A percentile compares a stretch with the other conserved stretches of the same genome.
phyloP scores from a whole-genome alignment of 2,113 vertebrate genomes.

The Macheiramphus alcinus region DNA sequence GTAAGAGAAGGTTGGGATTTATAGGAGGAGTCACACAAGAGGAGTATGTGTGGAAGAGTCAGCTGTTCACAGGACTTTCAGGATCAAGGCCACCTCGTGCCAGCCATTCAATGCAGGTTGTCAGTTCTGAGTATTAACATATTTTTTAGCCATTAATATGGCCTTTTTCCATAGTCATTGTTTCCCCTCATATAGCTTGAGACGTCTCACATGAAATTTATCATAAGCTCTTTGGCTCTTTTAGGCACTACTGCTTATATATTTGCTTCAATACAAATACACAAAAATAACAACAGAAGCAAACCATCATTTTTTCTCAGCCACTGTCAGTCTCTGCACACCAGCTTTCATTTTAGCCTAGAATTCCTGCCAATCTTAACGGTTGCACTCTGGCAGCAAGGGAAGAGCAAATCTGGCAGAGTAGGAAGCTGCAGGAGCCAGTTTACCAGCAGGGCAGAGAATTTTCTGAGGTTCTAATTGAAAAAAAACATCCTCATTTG shows the following conservation, averaged over 20 bases:
- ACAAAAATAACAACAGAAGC: not conserved
- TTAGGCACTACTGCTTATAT: not conserved
- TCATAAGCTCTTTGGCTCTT: not conserved
- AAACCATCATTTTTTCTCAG: not conserved
- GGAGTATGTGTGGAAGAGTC: not conserved
- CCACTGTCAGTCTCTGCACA: not conserved
- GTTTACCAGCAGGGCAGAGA: slow-evolving; percentile 19
- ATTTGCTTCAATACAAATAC: not conserved
- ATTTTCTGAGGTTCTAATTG: slow-evolving; percentile 26
- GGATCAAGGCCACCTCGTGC: not conserved
- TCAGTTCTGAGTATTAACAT: not conserved
- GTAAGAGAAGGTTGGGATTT: not conserved
- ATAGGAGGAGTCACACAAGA: not conserved
- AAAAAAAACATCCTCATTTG: slow-evolving; percentile 52
- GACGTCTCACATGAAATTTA: not conserved
- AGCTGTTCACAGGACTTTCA: not conserved
- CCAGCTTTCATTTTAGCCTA: not conserved
- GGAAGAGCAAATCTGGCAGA: slow-evolving; percentile 14
- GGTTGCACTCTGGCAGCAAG: not conserved
- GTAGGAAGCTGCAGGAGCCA: not conserved
- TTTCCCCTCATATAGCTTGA: not conserved
- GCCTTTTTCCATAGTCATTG: not conserved
- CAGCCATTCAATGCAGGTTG: not conserved
- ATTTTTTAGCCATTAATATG: not conserved
- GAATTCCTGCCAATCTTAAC: not conserved